Evolutionary conservation across 23 tunicate species (phyloP).

Genomic region (Trididemnum nubilum): DNA sequence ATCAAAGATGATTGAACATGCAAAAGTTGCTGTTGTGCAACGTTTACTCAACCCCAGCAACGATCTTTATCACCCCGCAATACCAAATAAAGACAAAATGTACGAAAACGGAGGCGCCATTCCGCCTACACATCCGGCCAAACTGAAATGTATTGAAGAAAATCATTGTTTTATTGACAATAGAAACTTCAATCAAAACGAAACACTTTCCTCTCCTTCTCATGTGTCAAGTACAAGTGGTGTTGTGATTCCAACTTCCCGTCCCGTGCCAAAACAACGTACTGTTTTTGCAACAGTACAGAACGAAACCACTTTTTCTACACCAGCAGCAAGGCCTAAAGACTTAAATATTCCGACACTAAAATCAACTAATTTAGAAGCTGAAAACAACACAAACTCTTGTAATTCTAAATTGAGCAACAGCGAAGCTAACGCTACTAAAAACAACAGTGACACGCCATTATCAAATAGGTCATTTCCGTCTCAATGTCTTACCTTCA

Average conservation of each 20-base stretch:
- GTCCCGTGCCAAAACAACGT: slow-evolving; percentile 65
- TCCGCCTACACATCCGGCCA: no score
- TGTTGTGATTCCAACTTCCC: background rate
- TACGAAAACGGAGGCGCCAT: no score
- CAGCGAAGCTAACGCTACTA: background rate
- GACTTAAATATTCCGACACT: background rate
- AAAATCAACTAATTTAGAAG: background rate
- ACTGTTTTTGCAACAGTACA: slow-evolving; percentile 27
- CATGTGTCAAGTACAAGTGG: slow-evolving; percentile 14
- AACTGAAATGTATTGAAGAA: no score
- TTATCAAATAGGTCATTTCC: slow-evolving; percentile 16
- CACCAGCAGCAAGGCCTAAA: background rate
- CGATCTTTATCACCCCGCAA: no score
- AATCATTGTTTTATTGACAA: no score
- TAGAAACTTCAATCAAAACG: no score
- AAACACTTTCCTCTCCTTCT: no score
- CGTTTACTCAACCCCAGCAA: background rate
- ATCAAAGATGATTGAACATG: background rate
- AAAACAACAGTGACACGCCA: background rate
- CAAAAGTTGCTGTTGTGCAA: no score
- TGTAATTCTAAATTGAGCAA: background rate
- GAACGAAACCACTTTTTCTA: background rate
- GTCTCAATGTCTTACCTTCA: slow-evolving; percentile 36
- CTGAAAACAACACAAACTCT: background rate
- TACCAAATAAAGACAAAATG: no score